These are phyloP conservation scores for Xenopus tropicalis DNA, from an alignment of 2,113 vertebrate species.

Conservation along the genomic window DNA sequence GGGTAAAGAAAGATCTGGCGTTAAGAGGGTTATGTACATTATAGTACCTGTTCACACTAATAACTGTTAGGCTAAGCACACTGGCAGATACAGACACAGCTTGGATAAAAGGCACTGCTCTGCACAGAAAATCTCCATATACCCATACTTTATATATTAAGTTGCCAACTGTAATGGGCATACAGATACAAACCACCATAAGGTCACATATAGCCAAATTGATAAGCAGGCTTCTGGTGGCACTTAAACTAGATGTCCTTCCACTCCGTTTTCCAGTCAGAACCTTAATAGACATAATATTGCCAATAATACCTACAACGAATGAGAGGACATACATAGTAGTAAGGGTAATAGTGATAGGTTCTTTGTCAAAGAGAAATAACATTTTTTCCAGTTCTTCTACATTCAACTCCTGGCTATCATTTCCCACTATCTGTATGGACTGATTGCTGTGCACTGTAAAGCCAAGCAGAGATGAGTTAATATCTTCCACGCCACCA, in stretches of 20 bases:
- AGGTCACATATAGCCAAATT: conserved; percentile 87
- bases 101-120: conserved; percentile 84
- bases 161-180: conserved; percentile 85
- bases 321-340: conserved; percentile 82
- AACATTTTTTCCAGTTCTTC: conserved; percentile 74
- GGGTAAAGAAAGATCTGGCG: conserved; percentile 84
- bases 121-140: conserved; percentile 84
- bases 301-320: conserved; percentile 79
- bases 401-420: conserved; percentile 56
- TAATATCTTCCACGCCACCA: fast-evolving
- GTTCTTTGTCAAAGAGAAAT: conserved; percentile 77
- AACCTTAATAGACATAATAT: conserved; percentile 81
- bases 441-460: conserved; percentile 52
- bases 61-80: conserved; percentile 82
- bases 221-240: conserved; percentile 80
- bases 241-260: conserved; percentile 69
- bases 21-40: conserved; percentile 79
- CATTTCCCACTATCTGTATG: conserved; percentile 45
- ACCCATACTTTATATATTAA: conserved; percentile 87
- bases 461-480: conserved; percentile 45
- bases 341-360: conserved; percentile 76
- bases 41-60: conserved; percentile 86
- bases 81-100: conserved; percentile 84
- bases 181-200: conserved; percentile 87
- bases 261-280: conserved; percentile 69